Conservation (phyloP, 2,797 vertebrate species). For the Danionella dracula region DNA sequence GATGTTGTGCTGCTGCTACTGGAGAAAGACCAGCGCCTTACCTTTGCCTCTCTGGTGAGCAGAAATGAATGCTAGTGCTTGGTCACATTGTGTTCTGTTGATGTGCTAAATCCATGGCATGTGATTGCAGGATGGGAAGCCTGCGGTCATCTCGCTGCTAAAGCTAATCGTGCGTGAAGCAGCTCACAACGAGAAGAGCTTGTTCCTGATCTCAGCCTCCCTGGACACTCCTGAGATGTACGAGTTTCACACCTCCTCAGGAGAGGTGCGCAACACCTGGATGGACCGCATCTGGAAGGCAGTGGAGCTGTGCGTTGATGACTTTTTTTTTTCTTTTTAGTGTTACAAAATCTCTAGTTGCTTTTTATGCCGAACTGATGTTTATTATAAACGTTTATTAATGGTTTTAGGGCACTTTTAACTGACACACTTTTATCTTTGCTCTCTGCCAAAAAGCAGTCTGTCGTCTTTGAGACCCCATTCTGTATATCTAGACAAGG, state of each 20-base stretch:
- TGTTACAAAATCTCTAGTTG: no score
- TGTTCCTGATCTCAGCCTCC: slow-evolving; percentile 87
- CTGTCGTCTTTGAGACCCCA: no score
- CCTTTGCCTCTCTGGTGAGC: slow-evolving; percentile 86
- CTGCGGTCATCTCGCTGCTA: slow-evolving; percentile 81
- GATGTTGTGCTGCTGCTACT: slow-evolving; percentile 90
- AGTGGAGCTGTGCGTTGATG: slow-evolving; percentile 73
- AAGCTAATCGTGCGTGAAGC: slow-evolving; percentile 88
- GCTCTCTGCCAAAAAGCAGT: no score
- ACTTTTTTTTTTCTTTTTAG: no score
- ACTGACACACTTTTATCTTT: no score
- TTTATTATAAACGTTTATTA: no score
- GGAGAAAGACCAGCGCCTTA: slow-evolving; percentile 91
- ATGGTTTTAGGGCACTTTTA: no score
- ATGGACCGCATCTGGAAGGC: slow-evolving; percentile 77
- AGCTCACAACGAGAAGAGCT: slow-evolving; percentile 83
- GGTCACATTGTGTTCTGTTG: no score
- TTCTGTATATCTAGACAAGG: no score
- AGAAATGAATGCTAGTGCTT: background rate
- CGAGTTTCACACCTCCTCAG: slow-evolving; percentile 81
- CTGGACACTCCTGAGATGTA: slow-evolving; percentile 83
- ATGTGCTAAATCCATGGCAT: background rate
- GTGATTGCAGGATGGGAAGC: slow-evolving; percentile 80
- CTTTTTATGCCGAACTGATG: no score
- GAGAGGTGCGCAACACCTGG: slow-evolving; percentile 80